A percentile compares a stretch with the other conserved stretches of the same genome.
Conservation (phyloP, 2,113 vertebrate species). For the Ranitomeya imitator region DNA sequence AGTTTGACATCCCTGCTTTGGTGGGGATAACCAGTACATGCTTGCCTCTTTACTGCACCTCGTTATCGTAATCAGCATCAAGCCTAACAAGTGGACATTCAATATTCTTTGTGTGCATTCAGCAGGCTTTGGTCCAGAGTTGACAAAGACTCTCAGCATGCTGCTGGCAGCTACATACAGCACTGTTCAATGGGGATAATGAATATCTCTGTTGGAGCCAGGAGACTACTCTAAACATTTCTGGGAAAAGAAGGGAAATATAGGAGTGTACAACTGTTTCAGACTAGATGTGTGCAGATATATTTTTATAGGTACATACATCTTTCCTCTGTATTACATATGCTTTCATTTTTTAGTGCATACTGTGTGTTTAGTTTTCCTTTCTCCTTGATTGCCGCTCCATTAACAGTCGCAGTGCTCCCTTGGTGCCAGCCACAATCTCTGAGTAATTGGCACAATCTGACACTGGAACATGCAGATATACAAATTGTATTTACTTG, state of each 20-base stretch:
- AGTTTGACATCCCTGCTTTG: no score
- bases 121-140: background rate
- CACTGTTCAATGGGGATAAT: constrained; percentile 3
- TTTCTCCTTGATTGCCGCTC: no score
- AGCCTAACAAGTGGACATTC: constrained; percentile 1
- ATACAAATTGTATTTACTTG: background rate
- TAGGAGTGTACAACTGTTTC: background rate
- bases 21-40: background rate
- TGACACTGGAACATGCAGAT: background rate
- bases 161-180: background rate
- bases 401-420: no score
- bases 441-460: background rate
- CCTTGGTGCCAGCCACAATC: background rate
- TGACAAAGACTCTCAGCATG: constrained; percentile 9
- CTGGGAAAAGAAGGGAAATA: background rate
- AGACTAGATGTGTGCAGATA: background rate
- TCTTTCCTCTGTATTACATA: no score
- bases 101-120: background rate
- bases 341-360: background rate
- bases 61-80: constrained; percentile 6
- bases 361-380: background rate
- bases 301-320: background rate
- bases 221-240: background rate
- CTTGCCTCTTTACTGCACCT: background rate
- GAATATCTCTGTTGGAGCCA: background rate